A percentile compares a stretch with the other conserved stretches of the same genome.
phyloP scores from a whole-genome alignment of 2,113 vertebrate species.

The Festucalex cinctus region DNA sequence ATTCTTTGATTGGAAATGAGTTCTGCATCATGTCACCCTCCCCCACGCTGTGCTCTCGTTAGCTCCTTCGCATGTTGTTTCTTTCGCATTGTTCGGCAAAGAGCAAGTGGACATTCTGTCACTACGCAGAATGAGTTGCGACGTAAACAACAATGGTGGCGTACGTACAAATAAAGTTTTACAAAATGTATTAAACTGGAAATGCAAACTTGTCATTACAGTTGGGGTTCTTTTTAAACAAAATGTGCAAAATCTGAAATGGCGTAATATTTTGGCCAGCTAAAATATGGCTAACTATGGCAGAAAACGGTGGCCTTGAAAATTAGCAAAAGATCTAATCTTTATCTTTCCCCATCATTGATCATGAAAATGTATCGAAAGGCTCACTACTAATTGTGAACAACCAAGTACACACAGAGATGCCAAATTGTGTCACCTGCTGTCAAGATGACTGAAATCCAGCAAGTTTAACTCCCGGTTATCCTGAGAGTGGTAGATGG shows the following conservation, averaged over 20 bases:
- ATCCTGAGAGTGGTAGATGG: constrained; percentile 93
- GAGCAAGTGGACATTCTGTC: too few relatives aligned
- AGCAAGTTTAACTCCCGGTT: constrained; percentile 86
- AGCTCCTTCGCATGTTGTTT: too few relatives aligned
- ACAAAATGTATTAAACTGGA: too few relatives aligned
- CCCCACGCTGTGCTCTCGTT: too few relatives aligned
- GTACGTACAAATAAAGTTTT: too few relatives aligned
- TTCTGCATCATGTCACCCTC: too few relatives aligned
- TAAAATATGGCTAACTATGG: not conserved
- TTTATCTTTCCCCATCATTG: not conserved
- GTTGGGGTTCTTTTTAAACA: too few relatives aligned
- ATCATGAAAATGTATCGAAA: not conserved
- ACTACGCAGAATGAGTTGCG: too few relatives aligned
- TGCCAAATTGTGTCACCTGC: constrained; percentile 72
- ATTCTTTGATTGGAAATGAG: too few relatives aligned
- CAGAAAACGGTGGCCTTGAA: not conserved
- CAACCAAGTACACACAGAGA: not conserved
- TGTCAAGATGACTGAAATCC: constrained; percentile 89
- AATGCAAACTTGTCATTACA: too few relatives aligned
- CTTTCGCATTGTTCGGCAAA: too few relatives aligned
- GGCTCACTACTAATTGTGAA: not conserved
- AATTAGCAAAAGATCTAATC: not conserved
- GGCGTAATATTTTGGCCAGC: not conserved
- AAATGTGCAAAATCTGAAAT: not conserved
- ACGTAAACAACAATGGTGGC: too few relatives aligned